These are phyloP conservation scores for Sarcophaga subvicina DNA, from an alignment of 2,888 invertebrate genomes.

Conservation along the genomic window DNA sequence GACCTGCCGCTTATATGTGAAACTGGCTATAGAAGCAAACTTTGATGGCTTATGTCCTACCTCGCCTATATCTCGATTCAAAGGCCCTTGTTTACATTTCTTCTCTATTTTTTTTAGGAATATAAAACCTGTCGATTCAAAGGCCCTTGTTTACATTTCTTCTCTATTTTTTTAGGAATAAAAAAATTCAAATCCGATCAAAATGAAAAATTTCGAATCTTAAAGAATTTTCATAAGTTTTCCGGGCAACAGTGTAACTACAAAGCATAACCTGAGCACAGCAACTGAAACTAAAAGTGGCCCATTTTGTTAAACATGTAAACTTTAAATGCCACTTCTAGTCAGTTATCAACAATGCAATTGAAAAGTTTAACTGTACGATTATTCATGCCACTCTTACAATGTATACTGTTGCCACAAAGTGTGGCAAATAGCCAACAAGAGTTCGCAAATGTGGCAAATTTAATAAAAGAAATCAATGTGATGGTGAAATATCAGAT, in stretches of 20 bases:
- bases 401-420: neutral
- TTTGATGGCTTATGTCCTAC: too few relatives aligned
- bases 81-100: too few relatives aligned
- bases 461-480: slow-evolving; percentile 10
- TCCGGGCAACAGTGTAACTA: neutral
- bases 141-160: too few relatives aligned
- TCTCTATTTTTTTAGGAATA: too few relatives aligned
- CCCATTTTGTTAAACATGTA: neutral
- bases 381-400: neutral
- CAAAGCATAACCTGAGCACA: neutral
- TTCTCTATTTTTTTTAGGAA: too few relatives aligned
- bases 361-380: slow-evolving; percentile 8
- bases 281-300: neutral
- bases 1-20: too few relatives aligned
- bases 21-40: too few relatives aligned
- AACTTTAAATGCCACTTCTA: neutral
- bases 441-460: neutral
- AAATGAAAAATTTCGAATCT: too few relatives aligned
- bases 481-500: neutral
- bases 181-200: too few relatives aligned
- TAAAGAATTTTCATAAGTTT: too few relatives aligned
- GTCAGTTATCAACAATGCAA: slow-evolving; percentile 13
- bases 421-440: neutral
- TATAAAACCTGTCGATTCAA: too few relatives aligned
- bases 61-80: too few relatives aligned